Base-by-base conservation (phyloP, 2,888 invertebrate species). In the Drosophila rellima region DNA sequence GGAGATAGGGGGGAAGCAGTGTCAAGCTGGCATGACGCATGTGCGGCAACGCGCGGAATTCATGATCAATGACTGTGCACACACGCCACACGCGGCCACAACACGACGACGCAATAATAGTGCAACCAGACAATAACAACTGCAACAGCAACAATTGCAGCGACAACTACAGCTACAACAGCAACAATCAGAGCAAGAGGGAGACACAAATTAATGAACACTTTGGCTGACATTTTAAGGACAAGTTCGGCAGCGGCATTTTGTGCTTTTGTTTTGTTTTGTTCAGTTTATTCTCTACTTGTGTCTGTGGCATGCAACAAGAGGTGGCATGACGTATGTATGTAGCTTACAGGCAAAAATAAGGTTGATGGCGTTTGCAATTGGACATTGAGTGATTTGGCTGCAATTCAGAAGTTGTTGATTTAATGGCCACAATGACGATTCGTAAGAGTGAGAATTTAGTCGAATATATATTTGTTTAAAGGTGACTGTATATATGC, bases 201-300 rank as follows among this genome's bases (percentile, higher is more conserved):
- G 67, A 78, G 70, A 83, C 83, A 80, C 86, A 80, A 86, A 87
- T 88, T 87, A 87, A 88, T 87, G 80, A 88, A 87, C 88, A 85
- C 86, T 88, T 82, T 81, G 86, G 73, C 60, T 87, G 88, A 88
- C 86, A 88, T 88, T 87, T 87, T 88, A 87, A 87, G 86, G 87
- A 87, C 86, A 87, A 88, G 86, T 87, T 87, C 86, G 88, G 78
- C 75, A 65, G 75, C 67, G 69, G 68, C 64, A 73, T 70, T 73
- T 79, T 67, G 61, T 31, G 48, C 48, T 61, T 68, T 63, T 51
- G 52, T 51, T 74, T 65, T 65, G 55, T 55, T 60, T 56, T 47
- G 33, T 57, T 71, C 52, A 44, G 31, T 48, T 57, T n/a, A 47
- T 45, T 56, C 26, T 40, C 13, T 33, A 17, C 31, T 33, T 31